Percentiles rank a stretch among this genome's conserved stretches.
These are phyloP conservation scores for Helostoma temminkii DNA, from an alignment of 2,797 vertebrate species.

Conservation along the genomic window DNA sequence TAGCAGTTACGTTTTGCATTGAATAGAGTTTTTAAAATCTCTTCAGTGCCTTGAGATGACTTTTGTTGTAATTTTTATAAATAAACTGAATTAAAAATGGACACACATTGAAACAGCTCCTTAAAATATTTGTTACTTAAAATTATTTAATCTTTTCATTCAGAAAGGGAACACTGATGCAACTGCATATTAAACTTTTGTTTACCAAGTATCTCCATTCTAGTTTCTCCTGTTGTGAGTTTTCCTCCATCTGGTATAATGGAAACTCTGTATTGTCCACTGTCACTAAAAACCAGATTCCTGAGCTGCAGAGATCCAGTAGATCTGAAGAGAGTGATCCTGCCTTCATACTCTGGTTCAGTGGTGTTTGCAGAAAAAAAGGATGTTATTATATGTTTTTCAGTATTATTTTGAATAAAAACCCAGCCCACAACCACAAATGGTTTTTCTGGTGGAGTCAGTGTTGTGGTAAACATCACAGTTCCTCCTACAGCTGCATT, in stretches of 20 bases:
- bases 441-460: not conserved
- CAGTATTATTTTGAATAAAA: accelerated
- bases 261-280: not conserved
- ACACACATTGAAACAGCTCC: too few relatives aligned
- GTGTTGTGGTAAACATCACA: conserved; percentile 12
- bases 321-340: conserved; percentile 45
- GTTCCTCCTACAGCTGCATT: conserved; percentile 16
- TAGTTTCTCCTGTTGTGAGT: accelerated
- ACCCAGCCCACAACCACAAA: accelerated
- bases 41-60: too few relatives aligned
- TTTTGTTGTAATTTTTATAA: too few relatives aligned
- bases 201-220: conserved; percentile 41
- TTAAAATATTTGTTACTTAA: too few relatives aligned
- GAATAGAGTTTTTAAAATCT: too few relatives aligned
- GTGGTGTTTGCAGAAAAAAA: accelerated
- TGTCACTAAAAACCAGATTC: conserved; percentile 41
- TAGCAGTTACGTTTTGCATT: too few relatives aligned
- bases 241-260: accelerated
- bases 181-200: too few relatives aligned
- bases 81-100: too few relatives aligned
- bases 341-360: conserved; percentile 23
- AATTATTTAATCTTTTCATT: too few relatives aligned
- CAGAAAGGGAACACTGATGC: too few relatives aligned
- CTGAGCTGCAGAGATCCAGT: conserved; percentile 70
- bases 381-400: not conserved